Evolutionary conservation across 2,797 vertebrate genomes (phyloP).

Genomic region (Ptychadena robeensis): DNA sequence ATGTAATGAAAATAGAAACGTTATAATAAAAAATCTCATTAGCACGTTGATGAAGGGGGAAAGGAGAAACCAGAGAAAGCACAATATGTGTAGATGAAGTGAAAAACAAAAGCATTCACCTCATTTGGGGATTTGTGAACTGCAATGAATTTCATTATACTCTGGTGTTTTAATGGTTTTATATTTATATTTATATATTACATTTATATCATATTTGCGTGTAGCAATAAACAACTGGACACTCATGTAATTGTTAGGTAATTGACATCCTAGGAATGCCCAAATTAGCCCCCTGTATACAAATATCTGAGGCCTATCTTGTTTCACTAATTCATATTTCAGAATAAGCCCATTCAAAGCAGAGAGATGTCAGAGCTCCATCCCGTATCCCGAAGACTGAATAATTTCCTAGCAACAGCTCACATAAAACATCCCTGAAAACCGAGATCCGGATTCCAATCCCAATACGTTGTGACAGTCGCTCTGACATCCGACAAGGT

Average conservation of each 20-base stretch:
- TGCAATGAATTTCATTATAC: too few relatives aligned
- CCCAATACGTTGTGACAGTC: conserved; percentile 18
- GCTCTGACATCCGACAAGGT: conserved; percentile 42
- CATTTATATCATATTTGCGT: too few relatives aligned
- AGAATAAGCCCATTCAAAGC: conserved; percentile 3
- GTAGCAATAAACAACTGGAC: not conserved
- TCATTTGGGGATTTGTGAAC: too few relatives aligned
- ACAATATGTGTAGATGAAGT: too few relatives aligned
- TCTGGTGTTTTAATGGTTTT: too few relatives aligned
- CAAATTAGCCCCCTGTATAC: not conserved
- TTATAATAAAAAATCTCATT: too few relatives aligned
- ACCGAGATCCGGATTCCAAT: conserved; percentile 16
- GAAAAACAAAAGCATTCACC: too few relatives aligned
- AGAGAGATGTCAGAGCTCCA: conserved; percentile 1
- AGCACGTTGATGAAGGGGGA: too few relatives aligned
- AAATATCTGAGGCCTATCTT: not conserved
- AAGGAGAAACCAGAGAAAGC: too few relatives aligned
- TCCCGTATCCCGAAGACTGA: not conserved
- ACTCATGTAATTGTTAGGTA: too few relatives aligned
- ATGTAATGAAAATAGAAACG: too few relatives aligned
- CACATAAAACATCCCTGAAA: conserved; percentile 9
- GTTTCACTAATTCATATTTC: conserved; percentile 4
- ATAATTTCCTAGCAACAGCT: conserved; percentile 43
- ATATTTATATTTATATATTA: too few relatives aligned
- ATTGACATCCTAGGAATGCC: not conserved